phyloP scores from a whole-genome alignment of 37 sponge, comb jelly and placozoan species.

The Agelas oroides region DNA sequence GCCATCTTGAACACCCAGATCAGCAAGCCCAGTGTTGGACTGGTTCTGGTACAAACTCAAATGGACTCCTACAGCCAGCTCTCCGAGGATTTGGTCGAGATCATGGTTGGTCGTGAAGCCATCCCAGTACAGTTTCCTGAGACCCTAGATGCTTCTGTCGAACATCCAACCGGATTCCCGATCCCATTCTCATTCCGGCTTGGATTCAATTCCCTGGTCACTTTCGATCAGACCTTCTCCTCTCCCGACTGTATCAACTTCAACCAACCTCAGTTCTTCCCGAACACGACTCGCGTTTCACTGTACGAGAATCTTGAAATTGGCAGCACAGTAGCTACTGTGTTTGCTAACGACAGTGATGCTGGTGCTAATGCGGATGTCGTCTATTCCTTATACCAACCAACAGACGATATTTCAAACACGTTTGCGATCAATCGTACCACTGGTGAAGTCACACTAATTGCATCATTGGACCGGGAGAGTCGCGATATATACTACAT shows the following conservation, averaged over 20 bases:
- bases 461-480: conserved; percentile 59
- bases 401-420: conserved; percentile 1
- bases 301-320: conserved; percentile 23
- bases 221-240: conserved; percentile 49
- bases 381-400: conserved; percentile 23
- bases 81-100: not conserved
- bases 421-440: conserved; percentile 54
- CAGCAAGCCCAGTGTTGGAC: conserved; percentile 12
- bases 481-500: conserved; percentile 29
- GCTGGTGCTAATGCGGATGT: conserved; percentile 47
- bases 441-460: conserved; percentile 59
- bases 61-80: conserved; percentile 18
- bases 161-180: not conserved
- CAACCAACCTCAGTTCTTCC: conserved; percentile 50
- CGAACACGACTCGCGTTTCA: not conserved
- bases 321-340: conserved; percentile 22
- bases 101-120: conserved; percentile 5
- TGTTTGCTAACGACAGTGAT: conserved; percentile 80
- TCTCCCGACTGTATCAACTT: conserved; percentile 68
- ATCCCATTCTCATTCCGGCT: conserved; percentile 29
- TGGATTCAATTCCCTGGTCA: conserved; percentile 57
- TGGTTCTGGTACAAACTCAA: conserved; percentile 46
- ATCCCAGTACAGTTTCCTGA: conserved; percentile 60
- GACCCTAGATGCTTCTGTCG: conserved; percentile 3
- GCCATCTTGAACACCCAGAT: conserved; percentile 37